Evolutionary conservation across 2,797 vertebrate species (phyloP).

Genomic region (Hapalemur alaotrensis): DNA sequence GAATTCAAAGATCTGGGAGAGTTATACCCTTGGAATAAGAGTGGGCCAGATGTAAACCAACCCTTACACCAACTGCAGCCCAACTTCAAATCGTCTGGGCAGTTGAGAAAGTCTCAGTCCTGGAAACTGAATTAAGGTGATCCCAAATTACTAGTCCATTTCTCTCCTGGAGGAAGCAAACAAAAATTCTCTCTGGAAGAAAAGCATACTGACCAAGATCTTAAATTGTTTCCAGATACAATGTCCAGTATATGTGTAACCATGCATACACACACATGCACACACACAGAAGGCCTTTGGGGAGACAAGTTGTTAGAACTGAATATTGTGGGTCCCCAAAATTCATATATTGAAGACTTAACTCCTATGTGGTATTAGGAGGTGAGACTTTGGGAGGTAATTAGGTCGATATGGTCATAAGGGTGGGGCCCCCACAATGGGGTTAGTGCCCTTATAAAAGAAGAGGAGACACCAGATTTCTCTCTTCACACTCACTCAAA

Average conservation of each 20-base stretch:
- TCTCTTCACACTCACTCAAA: background rate
- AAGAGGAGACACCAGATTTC: background rate
- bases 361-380: background rate
- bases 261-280: background rate
- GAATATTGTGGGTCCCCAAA: background rate
- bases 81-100: background rate
- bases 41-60: background rate
- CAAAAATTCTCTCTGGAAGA: background rate
- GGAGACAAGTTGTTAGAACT: background rate
- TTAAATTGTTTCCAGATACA: background rate
- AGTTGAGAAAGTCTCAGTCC: background rate
- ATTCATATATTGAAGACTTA: background rate
- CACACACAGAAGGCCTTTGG: background rate
- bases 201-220: background rate
- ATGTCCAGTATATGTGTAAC: background rate
- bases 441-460: background rate
- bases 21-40: background rate
- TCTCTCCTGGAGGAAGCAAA: background rate
- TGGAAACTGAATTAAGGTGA: background rate
- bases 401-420: background rate
- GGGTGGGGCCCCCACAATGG: background rate
- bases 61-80: background rate
- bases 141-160: background rate
- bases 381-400: background rate
- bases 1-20: background rate